phyloP scores from a whole-genome alignment of 2,888 invertebrate genomes.

The Melinaea menophilus region DNA sequence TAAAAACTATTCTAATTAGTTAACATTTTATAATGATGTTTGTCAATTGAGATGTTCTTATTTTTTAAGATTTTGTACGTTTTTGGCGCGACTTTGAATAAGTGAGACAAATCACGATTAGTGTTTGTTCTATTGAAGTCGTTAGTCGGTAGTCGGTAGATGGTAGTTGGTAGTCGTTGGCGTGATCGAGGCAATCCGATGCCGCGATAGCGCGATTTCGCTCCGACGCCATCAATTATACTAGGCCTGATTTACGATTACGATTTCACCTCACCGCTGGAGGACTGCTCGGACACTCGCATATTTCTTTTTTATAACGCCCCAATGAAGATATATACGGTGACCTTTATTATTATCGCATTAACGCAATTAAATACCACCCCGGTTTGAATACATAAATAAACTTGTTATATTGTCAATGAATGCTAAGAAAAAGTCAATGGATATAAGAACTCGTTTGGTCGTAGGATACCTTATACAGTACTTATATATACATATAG shows the following conservation, averaged over 20 bases:
- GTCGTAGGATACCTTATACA: too few relatives aligned
- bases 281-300: too few relatives aligned
- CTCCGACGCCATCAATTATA: constrained; percentile 26
- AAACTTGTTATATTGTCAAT: constrained; percentile 41
- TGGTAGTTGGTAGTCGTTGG: constrained; percentile 10
- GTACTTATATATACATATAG: not conserved
- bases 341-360: constrained; percentile 11
- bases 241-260: constrained; percentile 26
- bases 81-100: too few relatives aligned
- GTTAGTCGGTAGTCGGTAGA: constrained; percentile 10
- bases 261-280: constrained; percentile 17
- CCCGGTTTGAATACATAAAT: constrained; percentile 10
- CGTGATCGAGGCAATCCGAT: constrained; percentile 16
- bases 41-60: too few relatives aligned
- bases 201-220: constrained; percentile 21
- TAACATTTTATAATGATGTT: too few relatives aligned
- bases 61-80: too few relatives aligned
- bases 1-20: too few relatives aligned
- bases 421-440: constrained; percentile 18
- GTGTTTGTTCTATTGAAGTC: not conserved
- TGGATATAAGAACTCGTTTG: too few relatives aligned
- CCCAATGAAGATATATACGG: not conserved
- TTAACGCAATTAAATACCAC: constrained; percentile 18
- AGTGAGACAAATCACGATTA: too few relatives aligned
- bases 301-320: not conserved